Evolutionary conservation across 2,797 vertebrate species (phyloP).

Genomic region (Pantherophis alleghaniensis): DNA sequence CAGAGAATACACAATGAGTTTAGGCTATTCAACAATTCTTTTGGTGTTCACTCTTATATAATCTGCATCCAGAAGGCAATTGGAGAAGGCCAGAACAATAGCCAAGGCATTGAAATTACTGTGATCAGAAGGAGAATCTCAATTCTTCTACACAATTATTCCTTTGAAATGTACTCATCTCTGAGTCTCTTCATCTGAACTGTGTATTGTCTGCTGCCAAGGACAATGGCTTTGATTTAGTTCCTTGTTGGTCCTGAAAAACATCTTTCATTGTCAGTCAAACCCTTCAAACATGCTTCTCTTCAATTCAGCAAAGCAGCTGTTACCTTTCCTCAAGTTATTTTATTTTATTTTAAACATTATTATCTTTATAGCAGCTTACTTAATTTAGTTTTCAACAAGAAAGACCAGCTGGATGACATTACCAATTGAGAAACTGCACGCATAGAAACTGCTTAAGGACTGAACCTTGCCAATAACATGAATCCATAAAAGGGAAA

Average conservation of each 20-base stretch:
- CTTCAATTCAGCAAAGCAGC: conserved; percentile 11
- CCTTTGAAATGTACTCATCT: neutral
- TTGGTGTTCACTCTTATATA: neutral
- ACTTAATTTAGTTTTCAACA: neutral
- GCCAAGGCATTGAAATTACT: neutral
- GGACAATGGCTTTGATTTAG: neutral
- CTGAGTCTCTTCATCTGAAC: neutral
- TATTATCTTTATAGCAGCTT: neutral
- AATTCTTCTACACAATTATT: neutral
- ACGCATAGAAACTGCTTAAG: conserved; percentile 19
- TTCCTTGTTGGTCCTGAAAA: neutral
- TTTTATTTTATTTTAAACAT: neutral
- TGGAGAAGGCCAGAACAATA: neutral
- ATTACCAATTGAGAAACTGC: neutral
- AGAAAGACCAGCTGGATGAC: neutral
- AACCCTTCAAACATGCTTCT: neutral
- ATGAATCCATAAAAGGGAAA: neutral
- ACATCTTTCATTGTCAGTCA: neutral
- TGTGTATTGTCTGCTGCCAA: neutral
- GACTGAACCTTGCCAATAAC: neutral
- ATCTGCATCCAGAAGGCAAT: neutral
- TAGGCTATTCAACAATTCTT: neutral
- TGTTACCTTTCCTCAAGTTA: neutral
- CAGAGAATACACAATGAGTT: neutral
- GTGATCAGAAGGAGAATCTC: neutral